Conservation (phyloP, 2,888 invertebrate genomes). For the Litoditis marina region DNA sequence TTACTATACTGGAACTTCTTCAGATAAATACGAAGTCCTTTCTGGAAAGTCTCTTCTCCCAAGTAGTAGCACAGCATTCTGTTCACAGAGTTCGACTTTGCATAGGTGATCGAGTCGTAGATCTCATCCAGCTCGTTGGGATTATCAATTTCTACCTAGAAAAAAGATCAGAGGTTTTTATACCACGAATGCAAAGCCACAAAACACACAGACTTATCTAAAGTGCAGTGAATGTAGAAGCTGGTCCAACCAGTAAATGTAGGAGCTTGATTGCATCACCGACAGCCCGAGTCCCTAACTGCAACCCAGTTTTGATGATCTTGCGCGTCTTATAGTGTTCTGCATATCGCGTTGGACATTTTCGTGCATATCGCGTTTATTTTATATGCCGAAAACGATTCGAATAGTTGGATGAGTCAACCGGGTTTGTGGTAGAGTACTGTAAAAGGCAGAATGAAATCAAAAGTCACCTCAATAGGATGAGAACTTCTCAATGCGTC, state of each 20-base stretch:
- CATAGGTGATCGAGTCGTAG: conserved; percentile 88
- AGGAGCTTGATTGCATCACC: no score
- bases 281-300: no score
- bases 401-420: neutral
- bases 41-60: conserved; percentile 74
- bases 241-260: no score
- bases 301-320: no score
- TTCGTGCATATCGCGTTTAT: neutral
- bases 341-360: no score
- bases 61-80: conserved; percentile 90
- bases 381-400: neutral
- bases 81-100: conserved; percentile 85
- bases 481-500: conserved; percentile 80
- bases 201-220: neutral
- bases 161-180: neutral
- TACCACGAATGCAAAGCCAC: neutral
- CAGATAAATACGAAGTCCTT: conserved; percentile 86
- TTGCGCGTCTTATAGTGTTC: no score
- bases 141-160: conserved; percentile 77
- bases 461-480: conserved; percentile 82
- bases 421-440: neutral
- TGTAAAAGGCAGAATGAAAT: neutral
- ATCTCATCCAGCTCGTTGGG: conserved; percentile 94
- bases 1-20: conserved; percentile 83
- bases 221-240: neutral